Evolutionary conservation across 2,797 vertebrate genomes (phyloP), one percentile per base, ranked within the genome.

Genomic region (Otolemur crassicaudatus): DNA sequence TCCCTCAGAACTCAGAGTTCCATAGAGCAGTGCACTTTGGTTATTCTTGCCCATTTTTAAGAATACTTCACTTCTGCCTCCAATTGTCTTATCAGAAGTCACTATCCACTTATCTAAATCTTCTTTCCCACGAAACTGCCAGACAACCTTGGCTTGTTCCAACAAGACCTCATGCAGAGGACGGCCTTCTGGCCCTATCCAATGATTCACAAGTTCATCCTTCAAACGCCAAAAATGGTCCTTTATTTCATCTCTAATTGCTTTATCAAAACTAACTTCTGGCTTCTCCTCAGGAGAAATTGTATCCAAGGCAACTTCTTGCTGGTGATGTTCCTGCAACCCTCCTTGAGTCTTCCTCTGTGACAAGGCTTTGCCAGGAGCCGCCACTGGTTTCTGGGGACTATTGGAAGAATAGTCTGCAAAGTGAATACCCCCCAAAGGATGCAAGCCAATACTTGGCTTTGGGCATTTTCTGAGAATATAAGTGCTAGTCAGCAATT

Each of bases 1-100:
- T 0, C 98, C 98, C 29, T 98, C 98, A 0, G 99, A 99, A 86
- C 97, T 99, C 94, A 99, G 98, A 13, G 98, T 99, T 73, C 99
- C 99, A 22, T 99, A 99, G 0, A 99, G 96, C 60, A 99, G 92
- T 81, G 99, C 99, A 37, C 98, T 99, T 37, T 98, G 98, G 87
- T 98, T 99, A 98, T 99, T 99, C 94, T 97, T 99, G 58, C 99
- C 98, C 46, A 99, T 31, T 90, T 99, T 99, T 94, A 99, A 40
- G 86, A 98, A 98, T 63, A 98, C 98, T 97, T 99, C 98, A 93
- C 99, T 99, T 65, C 99, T 99, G 16, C 99, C 99, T 91, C 99
- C 99, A 16, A 99, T 99, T 89, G 99, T 99, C 16, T 46, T 97
- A 96, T 99, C 99, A 0, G 99, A 99, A 22, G 99, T 99, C 94